These are phyloP conservation scores for Nothocercus nigrocapillus DNA, from an alignment of 2,113 vertebrate genomes.

Conservation along the genomic window DNA sequence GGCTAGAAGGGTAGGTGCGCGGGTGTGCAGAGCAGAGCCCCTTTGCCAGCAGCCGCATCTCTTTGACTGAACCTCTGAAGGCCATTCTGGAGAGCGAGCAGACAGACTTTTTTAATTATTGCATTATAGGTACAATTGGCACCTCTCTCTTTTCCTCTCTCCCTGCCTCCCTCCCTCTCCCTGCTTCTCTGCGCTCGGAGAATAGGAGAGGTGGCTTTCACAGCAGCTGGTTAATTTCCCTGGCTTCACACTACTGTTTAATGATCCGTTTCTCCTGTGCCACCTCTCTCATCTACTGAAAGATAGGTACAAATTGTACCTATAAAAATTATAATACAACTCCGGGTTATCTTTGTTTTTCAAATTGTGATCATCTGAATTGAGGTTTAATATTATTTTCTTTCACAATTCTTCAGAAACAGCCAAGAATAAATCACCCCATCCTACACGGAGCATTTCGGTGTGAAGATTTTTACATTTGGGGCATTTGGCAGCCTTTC, in stretches of 20 bases:
- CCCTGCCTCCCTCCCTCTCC: constrained; percentile 15
- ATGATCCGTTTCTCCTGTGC: constrained; percentile 86
- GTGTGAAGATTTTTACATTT: constrained; percentile 62
- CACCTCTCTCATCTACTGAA: constrained; percentile 87
- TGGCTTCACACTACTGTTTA: constrained; percentile 87
- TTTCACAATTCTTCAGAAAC: constrained; percentile 46
- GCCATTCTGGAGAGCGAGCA: constrained; percentile 48
- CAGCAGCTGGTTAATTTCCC: constrained; percentile 88
- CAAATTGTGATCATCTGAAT: constrained; percentile 71
- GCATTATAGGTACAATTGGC: constrained; percentile 70
- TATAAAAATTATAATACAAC: constrained; percentile 85
- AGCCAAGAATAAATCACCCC: constrained; percentile 32
- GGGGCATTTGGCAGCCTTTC: constrained; percentile 72
- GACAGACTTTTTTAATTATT: constrained; percentile 72
- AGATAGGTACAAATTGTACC: constrained; percentile 86
- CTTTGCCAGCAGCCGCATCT: constrained; percentile 34
- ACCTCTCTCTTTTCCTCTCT: constrained; percentile 65
- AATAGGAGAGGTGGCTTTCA: constrained; percentile 82
- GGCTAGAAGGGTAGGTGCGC: background rate
- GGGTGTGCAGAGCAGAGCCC: constrained; percentile 6
- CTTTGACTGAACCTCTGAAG: constrained; percentile 62
- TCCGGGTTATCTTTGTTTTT: constrained; percentile 80
- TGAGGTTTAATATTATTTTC: constrained; percentile 65
- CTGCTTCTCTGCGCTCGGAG: constrained; percentile 63
- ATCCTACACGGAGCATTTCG: constrained; percentile 25